These are phyloP conservation scores for Enteromius afrohamiltoni DNA, from an alignment of 2,797 vertebrate genomes.

Conservation along the genomic window DNA sequence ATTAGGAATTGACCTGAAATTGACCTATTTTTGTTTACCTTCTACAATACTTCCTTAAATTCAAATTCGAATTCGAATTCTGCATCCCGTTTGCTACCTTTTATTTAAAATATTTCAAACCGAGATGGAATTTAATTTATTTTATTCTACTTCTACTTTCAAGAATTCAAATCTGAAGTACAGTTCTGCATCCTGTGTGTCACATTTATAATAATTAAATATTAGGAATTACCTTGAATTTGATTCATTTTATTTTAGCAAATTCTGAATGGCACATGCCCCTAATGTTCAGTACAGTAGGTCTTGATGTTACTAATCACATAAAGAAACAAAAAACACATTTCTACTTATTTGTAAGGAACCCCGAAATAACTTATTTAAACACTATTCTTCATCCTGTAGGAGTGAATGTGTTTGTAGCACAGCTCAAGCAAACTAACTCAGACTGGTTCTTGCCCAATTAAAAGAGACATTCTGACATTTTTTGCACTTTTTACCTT, in stretches of 20 bases:
- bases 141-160: neutral
- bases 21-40: neutral
- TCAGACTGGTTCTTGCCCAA: neutral
- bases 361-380: neutral
- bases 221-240: neutral
- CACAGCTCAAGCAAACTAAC: neutral
- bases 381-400: neutral
- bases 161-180: neutral
- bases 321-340: neutral
- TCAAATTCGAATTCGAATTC: neutral
- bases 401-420: neutral
- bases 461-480: neutral
- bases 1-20: neutral
- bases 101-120: neutral
- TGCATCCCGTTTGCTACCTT: too few relatives aligned
- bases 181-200: neutral
- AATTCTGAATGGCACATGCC: neutral
- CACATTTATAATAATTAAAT: neutral
- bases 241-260: neutral
- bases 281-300: neutral
- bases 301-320: neutral
- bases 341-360: neutral
- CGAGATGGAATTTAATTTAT: too few relatives aligned
- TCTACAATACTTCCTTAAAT: neutral
- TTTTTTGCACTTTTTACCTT: conserved; percentile 5